Evolutionary conservation across 2,113 vertebrate genomes (phyloP).

Genomic region (Syngnathoides biaculeatus): DNA sequence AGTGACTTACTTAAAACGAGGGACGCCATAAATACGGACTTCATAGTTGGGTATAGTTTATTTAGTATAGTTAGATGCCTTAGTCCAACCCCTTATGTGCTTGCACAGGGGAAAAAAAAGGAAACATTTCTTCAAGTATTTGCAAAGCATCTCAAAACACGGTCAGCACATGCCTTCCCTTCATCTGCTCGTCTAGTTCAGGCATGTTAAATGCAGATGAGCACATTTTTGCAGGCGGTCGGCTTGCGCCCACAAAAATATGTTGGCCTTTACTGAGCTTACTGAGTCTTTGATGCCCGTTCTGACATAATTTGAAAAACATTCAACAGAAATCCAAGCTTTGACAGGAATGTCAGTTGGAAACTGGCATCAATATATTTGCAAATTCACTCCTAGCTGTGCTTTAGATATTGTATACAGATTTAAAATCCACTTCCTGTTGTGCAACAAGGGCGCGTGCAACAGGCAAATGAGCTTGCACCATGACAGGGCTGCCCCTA

Average conservation of each 20-base stretch:
- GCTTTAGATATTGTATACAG: slow-evolving; percentile 16
- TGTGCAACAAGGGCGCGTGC: slow-evolving; percentile 14
- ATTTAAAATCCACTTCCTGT: slow-evolving; percentile 57
- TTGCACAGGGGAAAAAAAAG: slow-evolving; percentile 7
- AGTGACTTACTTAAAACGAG: not conserved
- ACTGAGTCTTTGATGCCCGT: not conserved
- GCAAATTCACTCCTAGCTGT: not conserved
- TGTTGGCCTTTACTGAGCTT: not conserved
- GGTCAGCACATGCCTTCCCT: not conserved
- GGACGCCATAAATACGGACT: slow-evolving; percentile 44
- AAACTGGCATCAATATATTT: not conserved
- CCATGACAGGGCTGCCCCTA: not conserved
- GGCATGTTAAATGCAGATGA: slow-evolving; percentile 18
- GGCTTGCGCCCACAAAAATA: slow-evolving; percentile 8
- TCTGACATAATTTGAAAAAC: not conserved
- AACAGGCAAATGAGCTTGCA: slow-evolving; percentile 3
- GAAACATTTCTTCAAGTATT: slow-evolving; percentile 10
- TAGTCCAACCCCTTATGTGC: slow-evolving; percentile 7
- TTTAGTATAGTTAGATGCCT: slow-evolving; percentile 5
- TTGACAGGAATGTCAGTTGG: not conserved
- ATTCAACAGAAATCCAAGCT: not conserved
- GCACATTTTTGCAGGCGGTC: slow-evolving; percentile 48
- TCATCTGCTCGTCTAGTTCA: slow-evolving; percentile 2
- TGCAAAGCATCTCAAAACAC: not conserved
- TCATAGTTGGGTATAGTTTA: not conserved